Conservation (phyloP, 2,113 vertebrate species). For the Neolamprologus sp. region DNA sequence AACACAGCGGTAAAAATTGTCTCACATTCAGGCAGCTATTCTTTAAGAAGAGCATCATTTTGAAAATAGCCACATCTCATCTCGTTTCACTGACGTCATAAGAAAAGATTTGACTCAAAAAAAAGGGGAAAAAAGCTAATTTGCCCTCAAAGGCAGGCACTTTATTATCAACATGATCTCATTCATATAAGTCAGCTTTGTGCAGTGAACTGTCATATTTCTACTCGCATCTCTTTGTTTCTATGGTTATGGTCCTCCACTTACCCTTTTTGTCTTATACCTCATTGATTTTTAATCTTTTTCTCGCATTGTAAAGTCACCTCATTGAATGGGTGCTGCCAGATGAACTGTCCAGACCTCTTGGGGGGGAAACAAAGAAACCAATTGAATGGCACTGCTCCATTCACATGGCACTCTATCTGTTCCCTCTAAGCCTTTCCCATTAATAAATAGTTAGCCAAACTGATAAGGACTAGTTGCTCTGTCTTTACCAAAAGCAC, state of each 20-base stretch:
- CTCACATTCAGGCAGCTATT: not conserved
- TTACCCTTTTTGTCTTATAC: conserved; percentile 42
- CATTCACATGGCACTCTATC: conserved; percentile 23
- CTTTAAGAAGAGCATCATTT: not conserved
- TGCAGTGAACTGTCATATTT: conserved; percentile 34
- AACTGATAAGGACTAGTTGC: conserved; percentile 43
- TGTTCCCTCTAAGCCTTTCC: conserved; percentile 7
- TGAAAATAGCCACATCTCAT: not conserved
- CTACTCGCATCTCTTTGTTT: conserved; percentile 32
- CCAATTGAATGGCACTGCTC: conserved; percentile 36
- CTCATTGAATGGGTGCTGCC: conserved; percentile 21
- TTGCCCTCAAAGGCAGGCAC: not conserved
- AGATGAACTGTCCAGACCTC: conserved; percentile 52
- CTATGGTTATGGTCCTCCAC: conserved; percentile 43
- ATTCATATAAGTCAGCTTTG: conserved; percentile 48
- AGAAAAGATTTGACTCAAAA: not conserved
- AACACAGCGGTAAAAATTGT: not conserved
- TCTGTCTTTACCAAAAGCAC: conserved; percentile 11
- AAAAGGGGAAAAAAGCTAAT: not conserved
- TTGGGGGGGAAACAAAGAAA: conserved; percentile 41
- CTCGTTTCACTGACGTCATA: not conserved
- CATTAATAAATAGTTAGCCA: conserved; percentile 48
- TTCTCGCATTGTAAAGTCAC: conserved; percentile 38
- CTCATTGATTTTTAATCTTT: conserved; percentile 62
- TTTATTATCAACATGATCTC: conserved; percentile 51